Conservation (phyloP, 1,140 invertebrate genomes). For the Plutomurus gul region DNA sequence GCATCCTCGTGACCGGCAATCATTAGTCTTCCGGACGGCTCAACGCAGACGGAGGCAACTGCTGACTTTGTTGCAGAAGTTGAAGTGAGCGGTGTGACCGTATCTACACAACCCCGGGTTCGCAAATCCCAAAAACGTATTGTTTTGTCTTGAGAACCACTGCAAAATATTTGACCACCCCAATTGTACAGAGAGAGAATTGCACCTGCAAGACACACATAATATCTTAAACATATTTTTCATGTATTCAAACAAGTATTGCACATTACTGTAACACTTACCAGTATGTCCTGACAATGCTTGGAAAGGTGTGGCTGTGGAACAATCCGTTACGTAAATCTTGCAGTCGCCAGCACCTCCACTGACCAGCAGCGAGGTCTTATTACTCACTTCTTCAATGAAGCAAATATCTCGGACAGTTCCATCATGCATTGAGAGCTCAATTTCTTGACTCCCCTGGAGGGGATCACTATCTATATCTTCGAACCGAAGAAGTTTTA, state of each 20-base stretch:
- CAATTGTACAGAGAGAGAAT: slow-evolving; percentile 94
- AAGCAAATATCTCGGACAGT: slow-evolving; percentile 96
- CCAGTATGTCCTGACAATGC: slow-evolving; percentile 89
- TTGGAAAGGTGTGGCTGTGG: slow-evolving; percentile 89
- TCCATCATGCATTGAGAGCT: slow-evolving; percentile 96
- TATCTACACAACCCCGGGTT: slow-evolving; percentile 86
- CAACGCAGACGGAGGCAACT: slow-evolving; percentile 92
- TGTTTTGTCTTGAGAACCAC: slow-evolving; percentile 92
- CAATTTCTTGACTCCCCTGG: slow-evolving; percentile 68
- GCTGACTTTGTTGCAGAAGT: slow-evolving; percentile 71
- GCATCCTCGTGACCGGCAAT: slow-evolving; percentile 97
- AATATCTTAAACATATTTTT: too few species aligned
- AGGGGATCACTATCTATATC: slow-evolving; percentile 54
- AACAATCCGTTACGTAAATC: slow-evolving; percentile 97
- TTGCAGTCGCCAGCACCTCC: slow-evolving; percentile 96
- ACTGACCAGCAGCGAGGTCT: slow-evolving; percentile 89
- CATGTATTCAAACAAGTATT: too few species aligned
- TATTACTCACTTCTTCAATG: slow-evolving; percentile 90
- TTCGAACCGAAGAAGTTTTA: slow-evolving; percentile 94
- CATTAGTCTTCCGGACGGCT: slow-evolving; percentile 89
- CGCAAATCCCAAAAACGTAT: slow-evolving; percentile 97
- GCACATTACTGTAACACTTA: slow-evolving; percentile 54
- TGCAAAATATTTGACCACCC: slow-evolving; percentile 96
- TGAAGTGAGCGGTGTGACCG: slow-evolving; percentile 79
- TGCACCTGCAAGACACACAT: slow-evolving; percentile 66